A percentile compares a stretch with the other conserved stretches of the same genome.
These are phyloP conservation scores for Eudemis profundana DNA, from an alignment of 2,888 invertebrate genomes.

Conservation along the genomic window DNA sequence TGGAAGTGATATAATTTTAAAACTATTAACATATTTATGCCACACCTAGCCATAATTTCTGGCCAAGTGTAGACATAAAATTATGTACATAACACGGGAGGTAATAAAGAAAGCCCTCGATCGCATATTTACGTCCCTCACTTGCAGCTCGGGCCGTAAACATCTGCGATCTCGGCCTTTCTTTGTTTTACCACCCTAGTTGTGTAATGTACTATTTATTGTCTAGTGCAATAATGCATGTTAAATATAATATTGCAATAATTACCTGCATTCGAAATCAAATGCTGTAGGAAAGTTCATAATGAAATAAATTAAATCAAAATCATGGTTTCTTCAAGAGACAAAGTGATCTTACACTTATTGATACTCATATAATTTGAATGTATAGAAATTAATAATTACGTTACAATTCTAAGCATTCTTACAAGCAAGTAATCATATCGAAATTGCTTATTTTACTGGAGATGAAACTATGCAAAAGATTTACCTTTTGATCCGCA, in stretches of 20 bases:
- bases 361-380: not conserved
- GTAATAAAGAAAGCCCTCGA: too few species aligned
- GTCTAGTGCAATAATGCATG: not conserved
- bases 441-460: not conserved
- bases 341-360: not conserved
- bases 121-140: too few species aligned
- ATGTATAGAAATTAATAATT: too few species aligned
- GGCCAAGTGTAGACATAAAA: too few species aligned
- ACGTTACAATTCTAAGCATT: not conserved
- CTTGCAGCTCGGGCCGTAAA: too few species aligned
- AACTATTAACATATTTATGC: conserved; percentile 15
- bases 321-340: not conserved
- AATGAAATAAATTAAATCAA: not conserved
- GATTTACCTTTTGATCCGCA: not conserved
- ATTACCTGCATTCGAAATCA: not conserved
- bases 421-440: not conserved
- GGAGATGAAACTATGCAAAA: not conserved
- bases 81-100: too few species aligned
- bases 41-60: too few species aligned
- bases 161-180: too few species aligned
- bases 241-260: not conserved
- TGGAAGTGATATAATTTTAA: conserved; percentile 43
- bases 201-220: not conserved
- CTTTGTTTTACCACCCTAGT: too few species aligned
- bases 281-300: not conserved